Conservation (phyloP, 2,797 vertebrate genomes). For the Poeciliopsis turneri region DNA sequence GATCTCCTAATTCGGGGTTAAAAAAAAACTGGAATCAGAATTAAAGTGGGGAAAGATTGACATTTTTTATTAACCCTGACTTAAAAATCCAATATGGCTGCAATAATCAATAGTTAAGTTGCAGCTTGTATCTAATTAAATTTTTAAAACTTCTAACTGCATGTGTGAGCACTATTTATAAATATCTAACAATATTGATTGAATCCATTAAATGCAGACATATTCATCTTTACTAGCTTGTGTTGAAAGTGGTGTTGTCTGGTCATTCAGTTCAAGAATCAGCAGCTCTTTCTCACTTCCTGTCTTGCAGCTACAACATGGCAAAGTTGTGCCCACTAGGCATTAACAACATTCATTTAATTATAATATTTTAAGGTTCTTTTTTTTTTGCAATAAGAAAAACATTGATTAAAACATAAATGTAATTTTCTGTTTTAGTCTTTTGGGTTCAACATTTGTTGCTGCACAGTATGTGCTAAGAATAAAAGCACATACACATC, state of each 20-base stretch:
- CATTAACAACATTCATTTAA: background rate
- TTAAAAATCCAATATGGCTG: background rate
- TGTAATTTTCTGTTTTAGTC: background rate
- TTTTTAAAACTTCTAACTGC: background rate
- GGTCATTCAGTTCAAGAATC: background rate
- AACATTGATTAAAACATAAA: background rate
- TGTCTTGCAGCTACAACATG: background rate
- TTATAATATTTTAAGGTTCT: background rate
- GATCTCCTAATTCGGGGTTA: background rate
- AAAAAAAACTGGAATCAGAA: background rate
- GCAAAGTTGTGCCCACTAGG: background rate
- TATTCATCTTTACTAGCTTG: background rate
- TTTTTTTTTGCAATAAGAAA: background rate
- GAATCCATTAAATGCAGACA: background rate
- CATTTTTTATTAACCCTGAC: background rate
- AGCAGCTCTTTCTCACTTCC: background rate
- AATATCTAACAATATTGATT: background rate
- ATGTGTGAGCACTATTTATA: background rate
- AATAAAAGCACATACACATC: background rate
- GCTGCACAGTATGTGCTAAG: background rate
- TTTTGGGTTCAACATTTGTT: background rate
- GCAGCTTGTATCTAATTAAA: background rate
- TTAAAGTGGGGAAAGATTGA: background rate
- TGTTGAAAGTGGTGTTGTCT: background rate
- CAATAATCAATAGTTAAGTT: background rate